phyloP scores from a whole-genome alignment of 2,888 invertebrate genomes.

The Allophyes oxyacanthae region DNA sequence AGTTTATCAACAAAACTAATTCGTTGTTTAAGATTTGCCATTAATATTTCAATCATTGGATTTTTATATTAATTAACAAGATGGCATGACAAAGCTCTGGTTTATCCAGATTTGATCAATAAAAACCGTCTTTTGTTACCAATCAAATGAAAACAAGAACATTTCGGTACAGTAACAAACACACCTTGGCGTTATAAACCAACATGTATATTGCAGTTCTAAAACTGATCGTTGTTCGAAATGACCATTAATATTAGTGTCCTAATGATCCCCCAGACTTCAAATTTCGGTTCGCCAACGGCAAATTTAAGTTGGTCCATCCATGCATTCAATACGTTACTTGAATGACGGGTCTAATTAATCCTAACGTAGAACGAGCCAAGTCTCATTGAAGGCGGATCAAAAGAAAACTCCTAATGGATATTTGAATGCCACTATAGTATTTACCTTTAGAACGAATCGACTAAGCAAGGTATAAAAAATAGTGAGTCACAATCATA shows the following conservation, averaged over 20 bases:
- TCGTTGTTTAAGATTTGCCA: no score
- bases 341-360: constrained; percentile 83
- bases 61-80: constrained; percentile 9
- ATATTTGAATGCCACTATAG: constrained; percentile 82
- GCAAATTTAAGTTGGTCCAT: constrained; percentile 62
- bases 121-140: constrained; percentile 50
- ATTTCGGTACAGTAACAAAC: constrained; percentile 52
- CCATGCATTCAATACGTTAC: constrained; percentile 68
- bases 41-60: no score
- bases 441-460: constrained; percentile 68
- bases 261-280: constrained; percentile 50
- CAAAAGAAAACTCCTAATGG: constrained; percentile 86
- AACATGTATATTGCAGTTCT: constrained; percentile 32
- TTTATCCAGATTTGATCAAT: constrained; percentile 29
- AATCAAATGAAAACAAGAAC: constrained; percentile 59
- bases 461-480: constrained; percentile 50
- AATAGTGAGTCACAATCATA: constrained; percentile 59
- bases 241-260: constrained; percentile 49
- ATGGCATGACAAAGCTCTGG: constrained; percentile 1
- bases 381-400: constrained; percentile 75
- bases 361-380: constrained; percentile 76
- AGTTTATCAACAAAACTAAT: no score
- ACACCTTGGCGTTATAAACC: constrained; percentile 45
- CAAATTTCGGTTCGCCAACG: constrained; percentile 43
- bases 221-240: constrained; percentile 36